These are phyloP conservation scores for Ephydatia muelleri DNA, from an alignment of 37 sponge, comb jelly and placozoan genomes.

Conservation along the genomic window DNA sequence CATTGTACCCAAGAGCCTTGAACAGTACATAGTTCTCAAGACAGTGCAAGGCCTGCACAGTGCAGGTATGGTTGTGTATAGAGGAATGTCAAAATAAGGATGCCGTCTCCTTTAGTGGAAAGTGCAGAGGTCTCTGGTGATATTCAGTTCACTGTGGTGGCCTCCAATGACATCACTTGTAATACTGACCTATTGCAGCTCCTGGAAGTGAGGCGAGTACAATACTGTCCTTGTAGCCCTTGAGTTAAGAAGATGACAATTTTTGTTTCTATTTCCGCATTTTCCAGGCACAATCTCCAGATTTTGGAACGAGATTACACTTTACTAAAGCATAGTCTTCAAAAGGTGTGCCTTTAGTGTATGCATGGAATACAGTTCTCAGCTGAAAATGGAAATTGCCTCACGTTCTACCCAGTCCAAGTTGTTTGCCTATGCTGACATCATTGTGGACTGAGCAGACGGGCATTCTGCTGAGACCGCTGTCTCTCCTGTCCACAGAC, in stretches of 20 bases:
- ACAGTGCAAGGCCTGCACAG: slow-evolving; percentile 23
- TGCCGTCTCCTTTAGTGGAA: neutral
- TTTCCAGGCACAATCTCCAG: slow-evolving; percentile 56
- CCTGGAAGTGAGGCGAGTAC: slow-evolving; percentile 68
- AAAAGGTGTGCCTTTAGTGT: neutral
- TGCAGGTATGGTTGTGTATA: neutral
- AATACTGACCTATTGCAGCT: slow-evolving; percentile 51
- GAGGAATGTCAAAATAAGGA: neutral
- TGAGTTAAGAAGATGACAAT: neutral
- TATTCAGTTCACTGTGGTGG: slow-evolving; percentile 57
- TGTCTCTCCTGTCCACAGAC: slow-evolving; percentile 39
- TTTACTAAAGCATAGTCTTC: neutral
- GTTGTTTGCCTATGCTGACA: slow-evolving; percentile 37
- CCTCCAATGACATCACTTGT: slow-evolving; percentile 56
- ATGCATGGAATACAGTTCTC: neutral
- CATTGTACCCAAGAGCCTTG: neutral
- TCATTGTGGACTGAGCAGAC: slow-evolving; percentile 37
- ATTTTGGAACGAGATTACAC: slow-evolving; percentile 64
- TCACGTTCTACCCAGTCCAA: neutral
- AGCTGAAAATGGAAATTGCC: neutral
- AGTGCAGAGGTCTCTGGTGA: neutral
- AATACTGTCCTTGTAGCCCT: neutral
- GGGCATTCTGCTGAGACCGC: slow-evolving; percentile 58
- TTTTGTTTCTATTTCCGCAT: no score
- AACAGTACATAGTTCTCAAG: slow-evolving; percentile 36